Percentiles rank a stretch among this genome's conserved stretches.
phyloP scores from a whole-genome alignment of 2,113 vertebrate genomes.

The Dolichotis patagonum region DNA sequence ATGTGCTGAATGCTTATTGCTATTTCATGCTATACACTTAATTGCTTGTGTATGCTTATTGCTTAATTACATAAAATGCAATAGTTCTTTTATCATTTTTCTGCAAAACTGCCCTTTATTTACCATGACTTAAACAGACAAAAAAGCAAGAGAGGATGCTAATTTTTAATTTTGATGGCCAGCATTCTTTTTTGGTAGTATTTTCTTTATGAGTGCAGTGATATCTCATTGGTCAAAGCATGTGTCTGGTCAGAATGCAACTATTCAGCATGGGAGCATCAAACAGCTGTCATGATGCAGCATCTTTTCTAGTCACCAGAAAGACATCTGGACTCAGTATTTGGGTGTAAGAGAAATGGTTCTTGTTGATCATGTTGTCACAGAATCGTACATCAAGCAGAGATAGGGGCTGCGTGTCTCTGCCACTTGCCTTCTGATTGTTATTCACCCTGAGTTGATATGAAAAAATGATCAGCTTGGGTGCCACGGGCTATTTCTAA shows the following conservation, averaged over 20 bases:
- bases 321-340: conserved; percentile 78
- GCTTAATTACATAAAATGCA: conserved; percentile 80
- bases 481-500: conserved; percentile 54
- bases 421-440: conserved; percentile 76
- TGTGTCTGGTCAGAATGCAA: conserved; percentile 55
- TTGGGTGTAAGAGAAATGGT: conserved; percentile 78
- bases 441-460: conserved; percentile 72
- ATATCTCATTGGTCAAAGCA: conserved; percentile 45
- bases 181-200: conserved; percentile 33
- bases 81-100: conserved; percentile 77
- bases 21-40: conserved; percentile 78
- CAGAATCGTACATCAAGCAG: conserved; percentile 67
- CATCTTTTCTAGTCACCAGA: conserved; percentile 69
- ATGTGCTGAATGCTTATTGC: conserved; percentile 75
- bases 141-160: conserved; percentile 34
- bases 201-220: conserved; percentile 19
- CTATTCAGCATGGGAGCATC: conserved; percentile 37
- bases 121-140: conserved; percentile 63
- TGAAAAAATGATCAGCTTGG: conserved; percentile 67
- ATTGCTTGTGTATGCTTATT: conserved; percentile 79
- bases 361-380: conserved; percentile 76
- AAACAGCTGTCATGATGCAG: conserved; percentile 65
- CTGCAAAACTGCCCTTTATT: conserved; percentile 72
- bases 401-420: conserved; percentile 66
- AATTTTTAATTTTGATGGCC: conserved; percentile 56